Evolutionary conservation across 2,888 invertebrate genomes (phyloP), one percentile per base, ranked within the genome.

Genomic region (Conistra vaccinii): DNA sequence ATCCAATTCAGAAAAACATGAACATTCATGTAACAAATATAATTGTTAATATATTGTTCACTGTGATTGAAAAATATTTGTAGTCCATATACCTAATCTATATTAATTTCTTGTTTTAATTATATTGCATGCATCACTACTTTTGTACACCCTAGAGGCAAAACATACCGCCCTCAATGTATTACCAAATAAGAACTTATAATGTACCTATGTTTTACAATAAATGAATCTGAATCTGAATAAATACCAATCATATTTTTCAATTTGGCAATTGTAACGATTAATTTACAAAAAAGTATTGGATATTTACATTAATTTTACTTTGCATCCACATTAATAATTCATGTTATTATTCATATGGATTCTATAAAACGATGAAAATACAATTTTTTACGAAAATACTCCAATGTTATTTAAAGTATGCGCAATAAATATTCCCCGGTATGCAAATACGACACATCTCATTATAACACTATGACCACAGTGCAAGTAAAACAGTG

Each of bases 371-470:
- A 68, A 73, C 3, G n/a, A 45, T 9, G 23, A 55, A 60, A 48
- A 20, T 32, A 5, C 2, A 0, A 26, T 55, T 23, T 70, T 60
- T 48, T n/a, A 32, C 20, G 53, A 26, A 73, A 72, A 71, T 61
- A 63, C 69, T 68, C 48, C 53, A 55, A 75, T 61, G 26, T 68
- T 78, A 68, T 79, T 70, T 67, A 62, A 72, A 72, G 32, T 45
- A 23, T 32, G 39, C 6, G n/a, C 35, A 35, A 69, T 85, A 67
- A 75, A 81, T 73, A 73, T 75, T 66, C 51, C 45, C 12, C 1
- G 29, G 57, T 71, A 85, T 80, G 84, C 72, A 84, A 87, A 87
- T 81, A 71, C 3, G 69, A 77, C 48, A 83, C 72, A 81, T 79
- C 71, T 84, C 81, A 78, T 85, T 85, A 81, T 39, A 42, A 67